phyloP scores from a whole-genome alignment of 1,140 invertebrate species.

The Phymorhynchus buccinoides region DNA sequence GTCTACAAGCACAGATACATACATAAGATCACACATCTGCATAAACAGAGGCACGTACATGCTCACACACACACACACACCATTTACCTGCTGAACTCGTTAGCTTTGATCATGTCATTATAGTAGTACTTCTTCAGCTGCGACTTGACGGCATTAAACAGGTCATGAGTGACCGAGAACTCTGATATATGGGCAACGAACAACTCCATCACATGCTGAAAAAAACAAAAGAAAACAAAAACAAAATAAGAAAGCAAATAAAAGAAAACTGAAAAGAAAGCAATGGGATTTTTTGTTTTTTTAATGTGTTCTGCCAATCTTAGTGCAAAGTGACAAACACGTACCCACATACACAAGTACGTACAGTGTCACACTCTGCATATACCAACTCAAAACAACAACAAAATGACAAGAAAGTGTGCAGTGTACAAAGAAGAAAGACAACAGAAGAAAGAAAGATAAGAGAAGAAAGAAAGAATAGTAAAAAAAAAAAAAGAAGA shows the following conservation, averaged over 20 bases:
- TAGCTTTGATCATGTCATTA: constrained; percentile 55
- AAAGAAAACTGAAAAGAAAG: too few species aligned
- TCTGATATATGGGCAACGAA: constrained; percentile 50
- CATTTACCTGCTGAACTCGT: constrained; percentile 51
- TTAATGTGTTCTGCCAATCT: too few species aligned
- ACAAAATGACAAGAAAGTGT: background rate
- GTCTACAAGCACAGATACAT: too few species aligned
- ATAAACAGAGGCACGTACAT: background rate
- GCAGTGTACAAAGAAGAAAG: background rate
- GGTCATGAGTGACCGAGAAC: constrained; percentile 38
- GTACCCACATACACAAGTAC: background rate
- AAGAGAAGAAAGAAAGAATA: background rate
- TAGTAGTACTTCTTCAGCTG: constrained; percentile 52
- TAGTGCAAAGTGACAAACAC: too few species aligned
- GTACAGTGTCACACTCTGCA: background rate
- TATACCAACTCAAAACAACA: background rate
- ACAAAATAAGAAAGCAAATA: too few species aligned
- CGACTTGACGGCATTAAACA: constrained; percentile 49
- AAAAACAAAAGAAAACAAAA: too few species aligned
- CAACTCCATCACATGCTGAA: background rate
- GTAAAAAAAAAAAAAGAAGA: constrained; percentile 2
- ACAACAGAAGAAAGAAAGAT: background rate
- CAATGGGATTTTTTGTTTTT: too few species aligned
- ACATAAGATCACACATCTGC: background rate
- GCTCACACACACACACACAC: background rate